phyloP scores from a whole-genome alignment of 23 tunicate species.

The Trididemnum nubilum region DNA sequence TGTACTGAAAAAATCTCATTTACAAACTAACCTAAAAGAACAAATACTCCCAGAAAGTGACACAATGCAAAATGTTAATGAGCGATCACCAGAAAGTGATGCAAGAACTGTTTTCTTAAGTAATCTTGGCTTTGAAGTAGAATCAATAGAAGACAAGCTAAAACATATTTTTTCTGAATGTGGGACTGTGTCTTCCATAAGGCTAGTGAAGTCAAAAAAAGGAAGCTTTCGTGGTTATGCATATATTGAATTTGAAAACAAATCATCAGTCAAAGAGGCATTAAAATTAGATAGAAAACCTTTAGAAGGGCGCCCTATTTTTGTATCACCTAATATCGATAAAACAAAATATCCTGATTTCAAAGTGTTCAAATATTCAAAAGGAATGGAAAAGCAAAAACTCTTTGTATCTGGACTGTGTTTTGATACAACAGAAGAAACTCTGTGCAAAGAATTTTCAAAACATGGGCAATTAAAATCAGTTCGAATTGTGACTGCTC shows the following conservation, averaged over 20 bases:
- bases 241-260: constrained; percentile 54
- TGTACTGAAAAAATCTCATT: too few relatives aligned
- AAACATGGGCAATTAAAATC: constrained; percentile 60
- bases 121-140: constrained; percentile 70
- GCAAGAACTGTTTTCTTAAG: constrained; percentile 69
- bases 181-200: constrained; percentile 53
- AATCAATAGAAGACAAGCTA: constrained; percentile 61
- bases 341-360: constrained; percentile 66
- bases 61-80: too few relatives aligned
- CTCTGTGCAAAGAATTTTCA: constrained; percentile 46
- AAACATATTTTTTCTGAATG: constrained; percentile 68
- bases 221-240: constrained; percentile 84
- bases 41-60: too few relatives aligned
- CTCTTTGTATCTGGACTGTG: constrained; percentile 70
- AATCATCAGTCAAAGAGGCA: constrained; percentile 56
- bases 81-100: constrained; percentile 49
- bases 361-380: constrained; percentile 79
- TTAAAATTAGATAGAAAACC: constrained; percentile 75
- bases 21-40: too few relatives aligned
- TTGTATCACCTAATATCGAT: constrained; percentile 75
- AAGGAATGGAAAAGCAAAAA: constrained; percentile 82
- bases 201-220: constrained; percentile 60
- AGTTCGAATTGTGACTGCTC: constrained; percentile 64
- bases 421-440: constrained; percentile 70
- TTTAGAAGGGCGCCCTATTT: constrained; percentile 75